Conservation (phyloP, 2,113 vertebrate genomes). For the Mirza zaza region DNA sequence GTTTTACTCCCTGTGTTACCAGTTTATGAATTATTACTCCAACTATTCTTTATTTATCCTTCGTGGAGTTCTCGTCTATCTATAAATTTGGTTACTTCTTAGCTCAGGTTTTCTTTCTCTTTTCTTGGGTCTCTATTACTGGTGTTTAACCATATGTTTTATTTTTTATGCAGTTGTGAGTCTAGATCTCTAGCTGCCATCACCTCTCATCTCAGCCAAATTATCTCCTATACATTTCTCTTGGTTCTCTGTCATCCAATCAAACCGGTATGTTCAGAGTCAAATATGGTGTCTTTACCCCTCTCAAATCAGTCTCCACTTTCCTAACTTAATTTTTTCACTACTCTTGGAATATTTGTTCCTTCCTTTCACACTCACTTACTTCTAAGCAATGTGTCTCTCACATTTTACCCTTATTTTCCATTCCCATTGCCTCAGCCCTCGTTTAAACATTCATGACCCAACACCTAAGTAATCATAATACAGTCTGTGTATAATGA, state of each 20-base stretch:
- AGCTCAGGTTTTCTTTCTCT: background rate
- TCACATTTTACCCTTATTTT: slow-evolving; percentile 25
- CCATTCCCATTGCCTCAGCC: background rate
- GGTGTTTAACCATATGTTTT: background rate
- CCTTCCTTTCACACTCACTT: slow-evolving; percentile 11
- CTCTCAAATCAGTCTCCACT: background rate
- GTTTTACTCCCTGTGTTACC: background rate
- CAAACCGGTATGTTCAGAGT: background rate
- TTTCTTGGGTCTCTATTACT: background rate
- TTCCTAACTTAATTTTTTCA: background rate
- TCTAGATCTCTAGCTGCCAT: background rate
- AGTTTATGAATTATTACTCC: background rate
- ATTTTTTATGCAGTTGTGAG: background rate
- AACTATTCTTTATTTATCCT: background rate
- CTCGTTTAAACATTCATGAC: slow-evolving; percentile 2
- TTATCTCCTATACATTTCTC: background rate
- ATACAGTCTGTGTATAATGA: background rate
- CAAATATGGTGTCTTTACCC: background rate
- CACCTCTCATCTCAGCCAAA: background rate
- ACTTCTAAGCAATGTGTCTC: background rate
- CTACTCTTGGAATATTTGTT: background rate
- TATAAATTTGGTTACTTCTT: background rate
- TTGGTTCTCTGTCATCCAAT: background rate
- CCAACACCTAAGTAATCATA: background rate
- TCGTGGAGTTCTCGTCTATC: background rate